Evolutionary conservation across 2,888 invertebrate species (phyloP).

Genomic region (Torymus auratus): DNA sequence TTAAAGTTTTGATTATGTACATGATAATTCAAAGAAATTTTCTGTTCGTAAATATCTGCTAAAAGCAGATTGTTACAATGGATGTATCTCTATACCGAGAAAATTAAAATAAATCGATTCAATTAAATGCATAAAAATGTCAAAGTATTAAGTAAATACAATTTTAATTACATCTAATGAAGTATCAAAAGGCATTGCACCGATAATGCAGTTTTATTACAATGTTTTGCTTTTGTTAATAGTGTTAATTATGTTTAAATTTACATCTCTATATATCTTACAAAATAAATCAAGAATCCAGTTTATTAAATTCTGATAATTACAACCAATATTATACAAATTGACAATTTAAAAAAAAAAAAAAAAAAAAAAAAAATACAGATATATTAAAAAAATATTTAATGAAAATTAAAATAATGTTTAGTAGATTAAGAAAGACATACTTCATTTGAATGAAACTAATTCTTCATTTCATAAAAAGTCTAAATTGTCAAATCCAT

Average conservation of each 20-base stretch:
- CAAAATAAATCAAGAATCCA: slow-evolving; percentile 1
- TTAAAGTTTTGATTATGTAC: slow-evolving; percentile 52
- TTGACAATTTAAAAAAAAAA: background rate
- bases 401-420: no score
- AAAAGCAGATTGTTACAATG: slow-evolving; percentile 18
- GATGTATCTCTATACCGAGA: slow-evolving; percentile 42
- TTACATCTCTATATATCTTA: slow-evolving; percentile 11
- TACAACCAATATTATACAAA: slow-evolving; percentile 20
- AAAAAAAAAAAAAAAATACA: no score
- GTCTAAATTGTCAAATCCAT: no score
- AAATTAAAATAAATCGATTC: slow-evolving; percentile 42
- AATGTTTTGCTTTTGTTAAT: slow-evolving; percentile 4
- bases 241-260: slow-evolving; percentile 1
- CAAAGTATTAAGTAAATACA: slow-evolving; percentile 37
- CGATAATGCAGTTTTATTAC: no score
- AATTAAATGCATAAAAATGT: slow-evolving; percentile 57
- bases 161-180: slow-evolving; percentile 22
- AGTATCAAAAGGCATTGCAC: slow-evolving; percentile 6
- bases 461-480: no score
- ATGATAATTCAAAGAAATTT: slow-evolving; percentile 44
- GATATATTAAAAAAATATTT: no score
- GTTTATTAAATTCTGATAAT: slow-evolving; percentile 4
- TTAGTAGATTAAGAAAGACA: no score
- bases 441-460: no score
- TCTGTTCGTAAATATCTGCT: slow-evolving; percentile 4